Conservation (phyloP, 1,140 invertebrate species). For the Meloidogyne hapla region DNA sequence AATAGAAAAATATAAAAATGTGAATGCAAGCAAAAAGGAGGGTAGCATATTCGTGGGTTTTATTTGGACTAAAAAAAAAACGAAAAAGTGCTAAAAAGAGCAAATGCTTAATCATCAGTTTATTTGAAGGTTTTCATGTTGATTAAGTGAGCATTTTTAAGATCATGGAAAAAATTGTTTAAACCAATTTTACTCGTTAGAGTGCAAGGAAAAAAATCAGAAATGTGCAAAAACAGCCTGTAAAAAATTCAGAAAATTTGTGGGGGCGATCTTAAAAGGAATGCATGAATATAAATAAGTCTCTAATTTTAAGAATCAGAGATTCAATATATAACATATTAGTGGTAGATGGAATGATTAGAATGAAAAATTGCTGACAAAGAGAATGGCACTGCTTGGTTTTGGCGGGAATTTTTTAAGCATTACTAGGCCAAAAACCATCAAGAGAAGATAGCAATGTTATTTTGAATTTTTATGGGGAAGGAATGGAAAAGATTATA, state of each 20-base stretch:
- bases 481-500: slow-evolving; percentile 30
- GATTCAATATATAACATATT: background rate
- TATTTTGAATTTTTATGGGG: background rate
- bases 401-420: background rate
- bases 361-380: background rate
- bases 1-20: background rate
- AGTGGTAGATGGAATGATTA: background rate
- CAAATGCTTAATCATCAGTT: background rate
- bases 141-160: background rate
- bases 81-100: background rate
- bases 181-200: background rate
- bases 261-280: too few species aligned
- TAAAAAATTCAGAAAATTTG: too few species aligned
- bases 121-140: background rate
- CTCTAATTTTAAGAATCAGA: background rate
- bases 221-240: too few species aligned
- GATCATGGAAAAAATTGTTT: background rate
- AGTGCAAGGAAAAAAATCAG: background rate
- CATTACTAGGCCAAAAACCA: background rate
- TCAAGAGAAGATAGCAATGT: background rate
- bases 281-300: too few species aligned
- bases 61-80: background rate
- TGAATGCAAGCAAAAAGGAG: background rate
- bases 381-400: background rate
- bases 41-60: background rate